phyloP scores from a whole-genome alignment of 2,797 vertebrate species.

The Sylvilagus floridanus region DNA sequence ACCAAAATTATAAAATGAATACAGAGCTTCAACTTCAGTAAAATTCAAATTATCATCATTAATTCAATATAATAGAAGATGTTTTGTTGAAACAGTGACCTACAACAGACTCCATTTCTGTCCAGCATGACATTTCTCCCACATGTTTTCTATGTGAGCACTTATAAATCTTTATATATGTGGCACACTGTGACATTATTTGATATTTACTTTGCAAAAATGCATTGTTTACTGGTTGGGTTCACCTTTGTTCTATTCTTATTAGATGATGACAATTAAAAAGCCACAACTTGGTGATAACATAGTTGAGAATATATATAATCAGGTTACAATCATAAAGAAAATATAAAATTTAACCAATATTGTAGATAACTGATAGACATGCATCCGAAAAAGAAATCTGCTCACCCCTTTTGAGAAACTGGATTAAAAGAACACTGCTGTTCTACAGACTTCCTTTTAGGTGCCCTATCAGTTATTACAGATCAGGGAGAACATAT shows the following conservation, averaged over 20 bases:
- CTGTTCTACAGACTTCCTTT: no score
- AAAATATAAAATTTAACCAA: conserved; percentile 29
- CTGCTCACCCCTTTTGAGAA: not conserved
- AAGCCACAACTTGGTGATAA: not conserved
- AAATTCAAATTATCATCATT: conserved; percentile 31
- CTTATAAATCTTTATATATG: not conserved
- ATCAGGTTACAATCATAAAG: not conserved
- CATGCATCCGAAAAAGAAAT: not conserved
- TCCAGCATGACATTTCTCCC: not conserved
- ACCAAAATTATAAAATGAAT: conserved; percentile 21
- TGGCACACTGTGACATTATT: not conserved
- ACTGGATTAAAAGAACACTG: not conserved
- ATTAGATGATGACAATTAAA: conserved; percentile 19
- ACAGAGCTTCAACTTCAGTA: not conserved
- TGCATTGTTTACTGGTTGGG: not conserved
- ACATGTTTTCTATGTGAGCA: not conserved
- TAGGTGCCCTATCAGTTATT: no score
- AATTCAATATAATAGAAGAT: not conserved
- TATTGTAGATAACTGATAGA: not conserved
- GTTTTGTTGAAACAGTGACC: not conserved
- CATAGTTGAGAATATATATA: not conserved
- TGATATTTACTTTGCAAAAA: conserved; percentile 32
- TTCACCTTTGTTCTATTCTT: not conserved
- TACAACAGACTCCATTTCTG: not conserved
- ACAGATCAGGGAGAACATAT: no score